phyloP scores from a whole-genome alignment of 2,888 invertebrate species.

The Xestia c-nigrum region DNA sequence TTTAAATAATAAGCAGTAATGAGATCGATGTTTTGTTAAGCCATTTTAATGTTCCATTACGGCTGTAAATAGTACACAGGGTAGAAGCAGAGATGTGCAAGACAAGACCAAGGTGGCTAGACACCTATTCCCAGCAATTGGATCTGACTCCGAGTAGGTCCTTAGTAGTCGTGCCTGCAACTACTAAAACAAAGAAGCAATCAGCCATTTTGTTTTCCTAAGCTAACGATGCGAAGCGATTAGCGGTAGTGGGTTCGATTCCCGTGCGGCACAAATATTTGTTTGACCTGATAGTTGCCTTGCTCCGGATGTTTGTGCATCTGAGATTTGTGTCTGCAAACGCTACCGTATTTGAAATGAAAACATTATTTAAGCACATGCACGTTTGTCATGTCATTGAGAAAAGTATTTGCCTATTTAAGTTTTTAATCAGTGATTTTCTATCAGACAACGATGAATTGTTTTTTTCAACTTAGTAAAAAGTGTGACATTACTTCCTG shows the following conservation, averaged over 20 bases:
- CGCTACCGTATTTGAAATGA: conserved; percentile 47
- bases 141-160: not conserved
- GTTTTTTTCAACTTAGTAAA: not conserved
- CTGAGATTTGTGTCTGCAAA: conserved; percentile 37
- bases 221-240: conserved; percentile 39
- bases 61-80: rapidly evolving
- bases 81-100: not conserved
- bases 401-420: not conserved
- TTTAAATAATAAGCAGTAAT: conserved; percentile 73
- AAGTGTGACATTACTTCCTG: not conserved
- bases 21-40: conserved; percentile 50
- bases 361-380: conserved; percentile 12
- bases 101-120: not conserved
- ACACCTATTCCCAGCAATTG: not conserved
- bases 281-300: conserved; percentile 20
- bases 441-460: not conserved
- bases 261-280: conserved; percentile 36
- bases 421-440: not conserved
- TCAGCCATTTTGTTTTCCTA: conserved; percentile 38
- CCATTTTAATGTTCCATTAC: not conserved
- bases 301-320: conserved; percentile 40
- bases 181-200: not conserved
- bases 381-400: not conserved
- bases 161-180: not conserved
- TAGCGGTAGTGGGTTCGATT: conserved; percentile 37